phyloP scores from a whole-genome alignment of 2,113 vertebrate genomes.

The Hyperopisus bebe region DNA sequence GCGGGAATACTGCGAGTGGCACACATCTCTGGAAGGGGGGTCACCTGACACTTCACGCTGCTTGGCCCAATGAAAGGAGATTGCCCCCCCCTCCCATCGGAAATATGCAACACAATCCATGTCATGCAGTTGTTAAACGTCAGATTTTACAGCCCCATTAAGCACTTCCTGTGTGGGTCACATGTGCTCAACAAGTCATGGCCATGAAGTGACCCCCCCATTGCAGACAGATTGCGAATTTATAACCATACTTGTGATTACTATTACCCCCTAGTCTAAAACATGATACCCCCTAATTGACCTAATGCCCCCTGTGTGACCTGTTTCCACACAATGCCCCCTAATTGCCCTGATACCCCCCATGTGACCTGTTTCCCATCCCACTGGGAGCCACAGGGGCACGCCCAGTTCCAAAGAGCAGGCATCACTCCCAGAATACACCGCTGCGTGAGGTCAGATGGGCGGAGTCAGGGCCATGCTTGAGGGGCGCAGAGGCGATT shows the following conservation, averaged over 20 bases:
- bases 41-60: background rate
- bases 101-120: background rate
- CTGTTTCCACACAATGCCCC: background rate
- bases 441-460: background rate
- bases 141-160: background rate
- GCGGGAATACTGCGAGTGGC: background rate
- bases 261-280: background rate
- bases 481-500: background rate
- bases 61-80: background rate
- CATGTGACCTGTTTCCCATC: background rate
- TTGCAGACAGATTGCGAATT: background rate
- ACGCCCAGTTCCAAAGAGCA: background rate
- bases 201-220: background rate
- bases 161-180: background rate
- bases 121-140: background rate
- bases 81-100: background rate
- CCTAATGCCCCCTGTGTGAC: background rate
- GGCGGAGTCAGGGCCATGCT: background rate
- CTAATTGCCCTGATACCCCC: background rate
- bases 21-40: background rate
- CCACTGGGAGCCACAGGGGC: background rate
- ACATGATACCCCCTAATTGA: background rate
- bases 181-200: background rate
- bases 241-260: background rate
- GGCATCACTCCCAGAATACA: background rate